A percentile compares a stretch with the other conserved stretches of the same genome.
These are phyloP conservation scores for Psylliodes chrysocephalus DNA, from an alignment of 2,888 invertebrate species.

Conservation along the genomic window DNA sequence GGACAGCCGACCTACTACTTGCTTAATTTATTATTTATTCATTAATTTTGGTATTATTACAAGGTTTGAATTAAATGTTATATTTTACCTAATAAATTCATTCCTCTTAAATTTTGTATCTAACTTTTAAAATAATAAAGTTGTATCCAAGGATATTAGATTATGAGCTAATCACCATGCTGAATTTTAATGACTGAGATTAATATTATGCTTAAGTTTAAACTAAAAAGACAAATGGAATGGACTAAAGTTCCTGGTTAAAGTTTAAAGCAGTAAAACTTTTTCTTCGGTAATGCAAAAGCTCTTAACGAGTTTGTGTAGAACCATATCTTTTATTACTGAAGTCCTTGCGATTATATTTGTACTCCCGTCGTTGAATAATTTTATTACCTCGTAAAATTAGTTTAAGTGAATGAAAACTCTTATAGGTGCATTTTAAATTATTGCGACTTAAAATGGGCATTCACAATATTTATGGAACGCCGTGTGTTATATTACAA, in stretches of 20 bases:
- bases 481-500: no score
- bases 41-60: no score
- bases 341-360: neutral
- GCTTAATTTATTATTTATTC: no score
- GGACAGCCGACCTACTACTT: no score
- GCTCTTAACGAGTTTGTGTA: constrained; percentile 1
- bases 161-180: neutral
- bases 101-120: no score
- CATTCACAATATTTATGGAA: no score
- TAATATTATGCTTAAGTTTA: constrained; percentile 2
- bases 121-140: no score
- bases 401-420: neutral
- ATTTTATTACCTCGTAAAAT: neutral
- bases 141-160: no score
- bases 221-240: constrained; percentile 2
- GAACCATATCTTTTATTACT: neutral
- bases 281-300: constrained; percentile 1
- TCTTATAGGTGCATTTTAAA: no score
- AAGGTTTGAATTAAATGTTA: no score
- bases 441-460: no score
- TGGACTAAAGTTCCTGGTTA: neutral
- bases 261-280: constrained; percentile 7
- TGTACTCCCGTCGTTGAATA: neutral
- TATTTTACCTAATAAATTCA: no score
- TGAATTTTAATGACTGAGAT: neutral